Evolutionary conservation across 2,113 vertebrate species (phyloP), one percentile per base, ranked within the genome.

Genomic region (Felis chaus): DNA sequence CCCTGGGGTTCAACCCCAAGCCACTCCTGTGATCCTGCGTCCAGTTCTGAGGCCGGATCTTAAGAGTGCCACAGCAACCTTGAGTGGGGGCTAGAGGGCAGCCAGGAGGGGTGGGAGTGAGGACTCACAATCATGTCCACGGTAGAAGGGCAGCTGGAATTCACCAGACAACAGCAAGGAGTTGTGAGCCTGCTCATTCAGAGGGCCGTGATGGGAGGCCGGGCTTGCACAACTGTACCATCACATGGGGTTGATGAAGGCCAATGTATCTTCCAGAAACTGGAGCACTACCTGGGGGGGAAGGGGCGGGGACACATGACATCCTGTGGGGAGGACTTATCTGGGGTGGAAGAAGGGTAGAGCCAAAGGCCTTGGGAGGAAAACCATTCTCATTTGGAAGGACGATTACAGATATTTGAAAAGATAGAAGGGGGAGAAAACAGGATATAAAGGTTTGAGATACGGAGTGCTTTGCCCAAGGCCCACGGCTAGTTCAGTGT

Each of bases 121-220:
- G 92, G 80, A 50, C 68, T 39, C 9, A 61, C 7, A 48, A 14
- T 36, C 19, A 7, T 0, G 12, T 31, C 15, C 12, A 1, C 8
- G 21, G n/a, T 55, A 41, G 41, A 61, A n/a, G 66, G n/a, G 57
- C 27, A 41, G 48, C 39, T 57, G 29, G 66, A 16, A 69, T 21
- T 50, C 71, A 36, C 88, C 74, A n/a, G 61, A 68, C 65, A 4
- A 53, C 0, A 8, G 85, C 68, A 41, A 61, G 36, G 78, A 57
- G 53, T 0, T n/a, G 16, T 39, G 63, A 93, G n/a, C 12, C 19
- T 0, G 66, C 63, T 79, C 15, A 25, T 71, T 14, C 23, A 2
- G 48, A 18, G 7, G 48, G 21, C 0, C 0, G 27, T 33, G 69
- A 45, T 23, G 21, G 1, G 13, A 73, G 14, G 86, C 27, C 0